Evolutionary conservation across 2,888 invertebrate species (phyloP).

Genomic region (Andrena minutula): DNA sequence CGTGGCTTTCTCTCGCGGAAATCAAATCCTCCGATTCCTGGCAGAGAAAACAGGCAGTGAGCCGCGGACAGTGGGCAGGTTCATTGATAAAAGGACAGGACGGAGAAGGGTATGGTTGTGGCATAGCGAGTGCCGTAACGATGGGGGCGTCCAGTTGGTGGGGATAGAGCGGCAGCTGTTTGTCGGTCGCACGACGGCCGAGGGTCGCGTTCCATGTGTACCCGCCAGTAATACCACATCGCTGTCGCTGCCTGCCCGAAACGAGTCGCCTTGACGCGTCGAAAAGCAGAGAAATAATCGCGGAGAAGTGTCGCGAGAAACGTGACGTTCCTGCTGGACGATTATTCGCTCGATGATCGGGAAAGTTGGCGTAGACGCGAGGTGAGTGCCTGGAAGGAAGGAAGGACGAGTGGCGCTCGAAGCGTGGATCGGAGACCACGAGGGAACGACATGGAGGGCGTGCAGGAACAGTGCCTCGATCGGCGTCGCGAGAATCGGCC

Average conservation of each 20-base stretch:
- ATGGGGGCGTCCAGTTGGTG: constrained; percentile 63
- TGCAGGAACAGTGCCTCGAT: background rate
- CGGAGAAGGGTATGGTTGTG: constrained; percentile 22
- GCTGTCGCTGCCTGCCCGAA: constrained; percentile 30
- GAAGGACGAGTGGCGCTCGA: background rate
- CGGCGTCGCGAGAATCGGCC: constrained; percentile 5
- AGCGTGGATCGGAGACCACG: background rate
- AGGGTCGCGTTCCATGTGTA: constrained; percentile 71
- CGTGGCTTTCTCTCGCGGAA: constrained; percentile 5
- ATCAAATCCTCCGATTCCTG: background rate
- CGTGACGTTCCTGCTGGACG: background rate
- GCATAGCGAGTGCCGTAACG: constrained; percentile 29
- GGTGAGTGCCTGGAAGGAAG: background rate
- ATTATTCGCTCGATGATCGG: background rate
- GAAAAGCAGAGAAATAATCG: background rate
- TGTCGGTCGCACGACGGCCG: constrained; percentile 56
- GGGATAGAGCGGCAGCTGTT: constrained; percentile 76
- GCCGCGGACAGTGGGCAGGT: background rate
- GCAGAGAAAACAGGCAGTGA: background rate
- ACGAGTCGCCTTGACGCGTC: background rate
- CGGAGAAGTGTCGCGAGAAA: constrained; percentile 1
- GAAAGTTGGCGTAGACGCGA: background rate
- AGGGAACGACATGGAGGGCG: constrained; percentile 9
- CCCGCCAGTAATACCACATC: constrained; percentile 71
- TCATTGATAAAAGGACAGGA: constrained; percentile 35